Percentiles rank a stretch among this genome's conserved stretches.
Conservation (phyloP, 1,140 invertebrate genomes). For the Caerostris extrusa region DNA sequence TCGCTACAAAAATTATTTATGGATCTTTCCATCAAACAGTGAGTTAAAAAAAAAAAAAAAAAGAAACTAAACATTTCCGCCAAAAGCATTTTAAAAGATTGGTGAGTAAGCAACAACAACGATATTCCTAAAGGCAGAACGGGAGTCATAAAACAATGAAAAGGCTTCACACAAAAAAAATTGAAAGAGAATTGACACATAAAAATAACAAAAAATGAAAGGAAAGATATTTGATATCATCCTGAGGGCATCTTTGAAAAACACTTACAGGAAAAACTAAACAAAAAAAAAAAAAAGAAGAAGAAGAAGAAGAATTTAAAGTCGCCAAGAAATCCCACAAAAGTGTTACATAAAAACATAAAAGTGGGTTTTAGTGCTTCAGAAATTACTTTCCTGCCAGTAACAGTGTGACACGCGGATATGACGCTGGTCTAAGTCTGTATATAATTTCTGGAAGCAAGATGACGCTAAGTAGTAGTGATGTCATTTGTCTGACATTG, state of each 20-base stretch:
- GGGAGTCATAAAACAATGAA: not conserved
- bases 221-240: not conserved
- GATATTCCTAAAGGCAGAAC: not conserved
- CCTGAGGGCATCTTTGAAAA: slow-evolving; percentile 63
- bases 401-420: slow-evolving; percentile 51
- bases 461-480: slow-evolving; percentile 11
- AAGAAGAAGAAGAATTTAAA: not conserved
- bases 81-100: not conserved
- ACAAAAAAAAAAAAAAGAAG: not conserved
- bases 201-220: slow-evolving; percentile 47
- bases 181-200: slow-evolving; percentile 44
- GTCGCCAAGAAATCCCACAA: slow-evolving; percentile 54
- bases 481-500: slow-evolving; percentile 8
- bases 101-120: not conserved
- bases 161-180: not conserved
- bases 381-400: slow-evolving; percentile 68
- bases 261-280: slow-evolving; percentile 61
- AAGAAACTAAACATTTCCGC: no score
- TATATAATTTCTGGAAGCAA: not conserved
- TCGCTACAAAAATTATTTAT: no score
- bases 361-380: slow-evolving; percentile 66
- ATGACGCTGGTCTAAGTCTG: slow-evolving; percentile 54
- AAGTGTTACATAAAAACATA: slow-evolving; percentile 75
- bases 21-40: no score
- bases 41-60: no score